Conservation (phyloP, 1,140 invertebrate species). For the Eurosta solidaginis region DNA sequence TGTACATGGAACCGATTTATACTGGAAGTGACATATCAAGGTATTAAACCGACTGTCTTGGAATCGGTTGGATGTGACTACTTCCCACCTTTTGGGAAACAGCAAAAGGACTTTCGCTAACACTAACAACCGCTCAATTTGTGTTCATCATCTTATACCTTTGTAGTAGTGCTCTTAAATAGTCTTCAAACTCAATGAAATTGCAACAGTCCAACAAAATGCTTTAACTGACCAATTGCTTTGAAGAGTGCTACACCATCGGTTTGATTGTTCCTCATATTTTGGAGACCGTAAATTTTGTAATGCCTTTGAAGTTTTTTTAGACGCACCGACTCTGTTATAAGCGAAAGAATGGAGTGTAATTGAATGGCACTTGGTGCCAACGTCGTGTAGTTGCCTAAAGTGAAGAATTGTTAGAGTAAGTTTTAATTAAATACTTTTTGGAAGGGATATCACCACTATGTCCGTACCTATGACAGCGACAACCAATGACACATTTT, state of each 20-base stretch:
- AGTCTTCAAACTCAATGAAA: background rate
- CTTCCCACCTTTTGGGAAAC: no score
- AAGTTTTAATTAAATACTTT: background rate
- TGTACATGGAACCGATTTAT: no score
- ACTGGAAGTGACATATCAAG: no score
- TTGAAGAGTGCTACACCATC: slow-evolving; percentile 38
- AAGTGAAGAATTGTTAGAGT: slow-evolving; percentile 18
- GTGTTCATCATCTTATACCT: no score
- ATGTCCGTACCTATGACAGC: slow-evolving; percentile 37
- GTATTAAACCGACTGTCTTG: no score
- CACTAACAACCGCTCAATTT: no score
- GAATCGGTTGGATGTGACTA: no score
- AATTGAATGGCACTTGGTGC: slow-evolving; percentile 42
- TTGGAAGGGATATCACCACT: background rate
- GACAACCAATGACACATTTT: slow-evolving; percentile 43
- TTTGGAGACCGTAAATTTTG: slow-evolving; percentile 38
- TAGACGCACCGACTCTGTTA: slow-evolving; percentile 45
- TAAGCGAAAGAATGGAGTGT: slow-evolving; percentile 39
- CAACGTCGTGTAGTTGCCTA: slow-evolving; percentile 42
- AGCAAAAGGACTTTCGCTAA: no score
- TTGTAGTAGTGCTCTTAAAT: no score
- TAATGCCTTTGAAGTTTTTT: slow-evolving; percentile 40
- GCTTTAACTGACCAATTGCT: slow-evolving; percentile 38
- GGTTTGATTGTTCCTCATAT: slow-evolving; percentile 24
- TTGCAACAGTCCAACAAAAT: slow-evolving; percentile 30